Percentiles rank a stretch among this genome's conserved stretches.
phyloP scores from a whole-genome alignment of 1,140 invertebrate species.

The Zaprionus kolodkinae region DNA sequence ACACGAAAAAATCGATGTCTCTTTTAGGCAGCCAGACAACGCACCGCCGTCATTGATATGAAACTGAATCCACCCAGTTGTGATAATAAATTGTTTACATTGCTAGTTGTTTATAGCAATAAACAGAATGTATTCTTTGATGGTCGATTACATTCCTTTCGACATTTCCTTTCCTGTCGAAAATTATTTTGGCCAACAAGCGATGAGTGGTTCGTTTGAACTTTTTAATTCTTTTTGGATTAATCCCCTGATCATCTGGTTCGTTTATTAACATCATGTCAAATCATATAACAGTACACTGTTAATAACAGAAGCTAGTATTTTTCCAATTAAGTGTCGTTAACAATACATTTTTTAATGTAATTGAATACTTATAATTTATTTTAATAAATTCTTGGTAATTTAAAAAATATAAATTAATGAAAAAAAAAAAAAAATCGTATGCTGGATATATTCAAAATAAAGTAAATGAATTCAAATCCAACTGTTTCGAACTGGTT shows the following conservation, averaged over 20 bases:
- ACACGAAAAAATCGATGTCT: constrained; percentile 48
- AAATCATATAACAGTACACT: neutral
- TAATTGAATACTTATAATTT: too few relatives aligned
- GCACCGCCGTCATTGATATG: constrained; percentile 14
- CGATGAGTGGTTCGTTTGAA: neutral
- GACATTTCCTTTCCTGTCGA: constrained; percentile 10
- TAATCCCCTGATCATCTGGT: constrained; percentile 2
- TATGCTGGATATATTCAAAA: neutral
- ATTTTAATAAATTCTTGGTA: too few relatives aligned
- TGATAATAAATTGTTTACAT: constrained; percentile 28
- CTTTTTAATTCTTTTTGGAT: too few relatives aligned
- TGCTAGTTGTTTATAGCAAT: constrained; percentile 1
- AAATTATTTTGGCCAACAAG: constrained; percentile 14
- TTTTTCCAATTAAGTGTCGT: neutral
- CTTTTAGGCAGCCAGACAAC: constrained; percentile 3
- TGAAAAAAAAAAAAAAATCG: neutral
- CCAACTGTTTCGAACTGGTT: neutral
- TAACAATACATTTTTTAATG: neutral
- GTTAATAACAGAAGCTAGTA: constrained; percentile 8
- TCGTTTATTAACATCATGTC: neutral
- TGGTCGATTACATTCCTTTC: constrained; percentile 7
- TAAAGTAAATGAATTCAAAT: neutral
- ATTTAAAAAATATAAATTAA: neutral
- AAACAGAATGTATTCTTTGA: constrained; percentile 2
- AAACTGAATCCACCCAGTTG: constrained; percentile 7